These are phyloP conservation scores for Alentia gelatinosa DNA, from an alignment of 2,888 invertebrate species.

Conservation along the genomic window DNA sequence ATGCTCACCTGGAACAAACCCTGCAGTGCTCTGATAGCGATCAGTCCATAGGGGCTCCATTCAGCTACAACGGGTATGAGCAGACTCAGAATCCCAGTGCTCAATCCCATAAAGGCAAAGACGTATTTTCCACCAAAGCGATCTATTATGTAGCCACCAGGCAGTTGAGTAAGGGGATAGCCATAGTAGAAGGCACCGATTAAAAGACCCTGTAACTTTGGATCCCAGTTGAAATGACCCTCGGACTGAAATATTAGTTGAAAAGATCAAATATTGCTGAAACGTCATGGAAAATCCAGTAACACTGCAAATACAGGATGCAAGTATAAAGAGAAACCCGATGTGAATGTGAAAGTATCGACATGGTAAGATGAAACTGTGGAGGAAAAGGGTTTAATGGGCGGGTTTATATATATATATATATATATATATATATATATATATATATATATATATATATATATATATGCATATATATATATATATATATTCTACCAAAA, in stretches of 20 bases:
- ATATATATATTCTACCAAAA: too few relatives aligned
- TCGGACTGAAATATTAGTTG: neutral
- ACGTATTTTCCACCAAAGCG: constrained; percentile 51
- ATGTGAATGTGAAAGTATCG: neutral
- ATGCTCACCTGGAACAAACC: constrained; percentile 27
- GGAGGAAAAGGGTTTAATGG: neutral
- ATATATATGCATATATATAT: too few relatives aligned
- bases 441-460: too few relatives aligned
- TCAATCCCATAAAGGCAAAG: constrained; percentile 33
- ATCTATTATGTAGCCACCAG: constrained; percentile 61
- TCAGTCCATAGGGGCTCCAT: neutral
- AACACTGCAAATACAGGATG: neutral
- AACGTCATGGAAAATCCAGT: neutral
- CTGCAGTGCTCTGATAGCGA: constrained; percentile 7
- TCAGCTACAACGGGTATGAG: constrained; percentile 43
- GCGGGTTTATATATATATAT: neutral
- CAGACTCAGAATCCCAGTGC: constrained; percentile 41
- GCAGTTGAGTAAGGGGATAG: constrained; percentile 65
- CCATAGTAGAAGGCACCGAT: constrained; percentile 66
- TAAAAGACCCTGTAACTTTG: constrained; percentile 58
- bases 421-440: too few relatives aligned
- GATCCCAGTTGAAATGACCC: constrained; percentile 63
- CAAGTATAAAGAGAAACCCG: neutral
- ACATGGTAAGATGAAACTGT: neutral
- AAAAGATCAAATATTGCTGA: neutral